Conservation (phyloP, 2,888 invertebrate species). For the Hydrotaea diabolus region DNA sequence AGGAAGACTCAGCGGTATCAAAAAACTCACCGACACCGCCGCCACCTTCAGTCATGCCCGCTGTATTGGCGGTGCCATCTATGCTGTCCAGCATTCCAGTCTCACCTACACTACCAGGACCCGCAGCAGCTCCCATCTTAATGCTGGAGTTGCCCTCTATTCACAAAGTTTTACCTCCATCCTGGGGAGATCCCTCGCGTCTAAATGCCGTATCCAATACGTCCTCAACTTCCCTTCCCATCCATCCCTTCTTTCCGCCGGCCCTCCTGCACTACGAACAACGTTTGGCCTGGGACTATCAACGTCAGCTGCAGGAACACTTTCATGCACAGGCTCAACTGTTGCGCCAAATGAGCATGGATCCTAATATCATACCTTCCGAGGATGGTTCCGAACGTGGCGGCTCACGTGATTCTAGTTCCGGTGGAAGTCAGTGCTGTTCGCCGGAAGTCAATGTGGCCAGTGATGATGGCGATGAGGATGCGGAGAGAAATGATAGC, state of each 20-base stretch:
- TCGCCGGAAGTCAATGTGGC: slow-evolving; percentile 84
- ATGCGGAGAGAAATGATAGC: background rate
- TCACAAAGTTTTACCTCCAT: slow-evolving; percentile 53
- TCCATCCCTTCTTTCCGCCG: slow-evolving; percentile 80
- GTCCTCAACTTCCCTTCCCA: slow-evolving; percentile 47
- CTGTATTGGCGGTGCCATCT: background rate
- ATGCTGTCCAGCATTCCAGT: slow-evolving; percentile 21
- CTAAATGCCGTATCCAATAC: slow-evolving; percentile 1
- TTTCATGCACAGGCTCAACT: slow-evolving; percentile 82
- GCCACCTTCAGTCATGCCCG: slow-evolving; percentile 34
- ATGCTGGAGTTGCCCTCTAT: slow-evolving; percentile 58
- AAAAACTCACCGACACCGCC: slow-evolving; percentile 21
- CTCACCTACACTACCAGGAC: background rate
- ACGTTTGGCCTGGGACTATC: slow-evolving; percentile 83
- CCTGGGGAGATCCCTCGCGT: slow-evolving; percentile 59
- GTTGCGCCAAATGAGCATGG: slow-evolving; percentile 82
- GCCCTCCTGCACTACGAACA: slow-evolving; percentile 86
- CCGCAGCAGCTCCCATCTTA: slow-evolving; percentile 43
- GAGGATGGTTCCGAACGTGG: slow-evolving; percentile 87
- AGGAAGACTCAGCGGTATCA: slow-evolving; percentile 72
- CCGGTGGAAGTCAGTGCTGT: slow-evolving; percentile 87
- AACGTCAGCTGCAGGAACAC: slow-evolving; percentile 82
- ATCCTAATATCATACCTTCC: slow-evolving; percentile 79
- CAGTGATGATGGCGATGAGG: slow-evolving; percentile 49
- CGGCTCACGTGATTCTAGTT: slow-evolving; percentile 83